Base-by-base conservation (phyloP, 1,140 invertebrate genomes). In the Ladona fulva region DNA sequence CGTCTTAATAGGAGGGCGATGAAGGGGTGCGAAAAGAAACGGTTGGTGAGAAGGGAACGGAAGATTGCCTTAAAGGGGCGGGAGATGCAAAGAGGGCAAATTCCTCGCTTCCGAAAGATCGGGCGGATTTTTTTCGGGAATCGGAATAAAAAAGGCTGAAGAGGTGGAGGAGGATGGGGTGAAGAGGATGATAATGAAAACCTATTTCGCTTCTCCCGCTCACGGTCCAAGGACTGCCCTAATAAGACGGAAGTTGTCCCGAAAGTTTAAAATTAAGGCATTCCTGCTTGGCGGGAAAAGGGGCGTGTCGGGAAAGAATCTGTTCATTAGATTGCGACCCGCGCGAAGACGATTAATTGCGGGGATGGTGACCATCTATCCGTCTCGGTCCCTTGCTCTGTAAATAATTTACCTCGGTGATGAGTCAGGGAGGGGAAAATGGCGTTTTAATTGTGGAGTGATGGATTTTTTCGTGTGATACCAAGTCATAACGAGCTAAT, bases 251-350 rank as follows among this genome's bases (percentile, higher is more conserved):
- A 12, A 66, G 52, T 66, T 66, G 52, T 66, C 52, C 52, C n/a
- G 5, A 66, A 66, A 66, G 52, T 66, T 66, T 66, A 66, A 66
- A 66, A 66, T 66, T 66, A 66, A 66, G 52, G 52, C 52, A 66
- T 66, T 19, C 52, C 52, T 66, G 44, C 44, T 19, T 19, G 44
- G 10, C 10, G n/a, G 52, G 52, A 66, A 66, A 12, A 66, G 52
- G n/a, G n/a, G n/a, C 52, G 3, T 66, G 52, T 66, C 52, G 52
- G n/a, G 3, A 3, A 66, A 66, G 52, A 66, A 66, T 66, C 52
- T 66, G 52, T 66, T 66, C 14, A 66, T 66, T 66, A 66, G 52
- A 66, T 37, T 37, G 29, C 29, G 29, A 37, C 29, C 29, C 29
- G 29, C 29, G 52, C 1, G 52, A 66, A 66, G 52, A 12, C 29